Conservation (phyloP, 2,797 vertebrate species). For the Myiothlypis chrysogaster region DNA sequence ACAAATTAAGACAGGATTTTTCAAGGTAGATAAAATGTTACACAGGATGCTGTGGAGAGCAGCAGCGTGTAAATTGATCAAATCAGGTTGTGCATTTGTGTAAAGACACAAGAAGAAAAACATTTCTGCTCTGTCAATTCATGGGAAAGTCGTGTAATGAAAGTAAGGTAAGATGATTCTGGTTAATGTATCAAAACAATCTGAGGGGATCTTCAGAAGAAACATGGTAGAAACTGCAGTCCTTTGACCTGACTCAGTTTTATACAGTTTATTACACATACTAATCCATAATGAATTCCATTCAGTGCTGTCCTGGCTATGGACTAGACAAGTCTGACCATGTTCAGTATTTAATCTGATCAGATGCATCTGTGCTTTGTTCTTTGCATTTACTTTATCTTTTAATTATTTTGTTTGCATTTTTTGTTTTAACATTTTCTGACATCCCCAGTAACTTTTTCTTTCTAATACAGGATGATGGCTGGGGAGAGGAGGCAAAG, state of each 20-base stretch:
- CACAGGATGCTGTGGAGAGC: background rate
- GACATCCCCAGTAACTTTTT: background rate
- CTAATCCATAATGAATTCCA: accelerated
- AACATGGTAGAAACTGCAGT: background rate
- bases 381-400: background rate
- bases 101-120: background rate
- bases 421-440: background rate
- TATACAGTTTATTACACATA: background rate
- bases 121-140: background rate
- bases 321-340: background rate
- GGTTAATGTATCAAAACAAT: background rate
- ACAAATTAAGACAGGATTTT: background rate
- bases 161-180: background rate
- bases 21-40: background rate
- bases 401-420: background rate
- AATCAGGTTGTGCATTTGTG: background rate
- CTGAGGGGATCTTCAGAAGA: background rate
- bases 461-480: constrained; percentile 63
- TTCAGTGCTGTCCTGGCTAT: background rate
- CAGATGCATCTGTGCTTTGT: background rate
- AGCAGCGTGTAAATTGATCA: background rate
- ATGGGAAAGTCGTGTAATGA: background rate
- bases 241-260: background rate
- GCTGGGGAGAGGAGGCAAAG: constrained; percentile 72
- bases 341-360: background rate